phyloP scores from a whole-genome alignment of 2,113 vertebrate genomes.

The Petaurus breviceps region DNA sequence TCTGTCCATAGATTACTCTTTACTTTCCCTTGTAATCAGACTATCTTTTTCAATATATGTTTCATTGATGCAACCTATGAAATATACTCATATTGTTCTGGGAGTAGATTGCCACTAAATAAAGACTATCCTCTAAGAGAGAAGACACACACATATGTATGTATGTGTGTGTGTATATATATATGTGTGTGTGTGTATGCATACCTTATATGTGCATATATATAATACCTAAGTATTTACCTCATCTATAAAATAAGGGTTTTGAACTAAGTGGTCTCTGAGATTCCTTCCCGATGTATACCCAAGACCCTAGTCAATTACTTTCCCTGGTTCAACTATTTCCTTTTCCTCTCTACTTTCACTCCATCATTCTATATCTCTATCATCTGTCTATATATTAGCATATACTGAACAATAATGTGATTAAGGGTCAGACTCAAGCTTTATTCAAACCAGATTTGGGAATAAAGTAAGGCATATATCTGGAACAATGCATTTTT shows the following conservation, averaged over 20 bases:
- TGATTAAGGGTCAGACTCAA: not conserved
- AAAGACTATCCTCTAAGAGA: not conserved
- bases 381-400: not conserved
- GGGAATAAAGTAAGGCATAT: not conserved
- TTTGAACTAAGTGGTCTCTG: not conserved
- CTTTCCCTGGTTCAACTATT: not conserved
- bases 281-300: not conserved
- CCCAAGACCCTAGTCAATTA: not conserved
- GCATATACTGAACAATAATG: not conserved
- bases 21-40: not conserved
- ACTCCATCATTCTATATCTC: not conserved
- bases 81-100: not conserved
- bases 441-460: not conserved
- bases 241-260: not conserved
- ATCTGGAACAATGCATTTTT: not conserved
- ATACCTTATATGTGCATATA: not conserved
- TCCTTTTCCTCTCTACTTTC: not conserved
- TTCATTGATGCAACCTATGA: not conserved
- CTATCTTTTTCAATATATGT: not conserved
- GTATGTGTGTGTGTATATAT: no score
- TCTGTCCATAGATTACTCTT: not conserved
- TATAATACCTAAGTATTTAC: not conserved
- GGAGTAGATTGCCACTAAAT: not conserved
- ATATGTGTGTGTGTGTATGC: not conserved
- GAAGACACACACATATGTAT: not conserved